A percentile compares a stretch with the other conserved stretches of the same genome.
These are phyloP conservation scores for Myrmecobius fasciatus DNA, from an alignment of 2,113 vertebrate species.

Conservation along the genomic window DNA sequence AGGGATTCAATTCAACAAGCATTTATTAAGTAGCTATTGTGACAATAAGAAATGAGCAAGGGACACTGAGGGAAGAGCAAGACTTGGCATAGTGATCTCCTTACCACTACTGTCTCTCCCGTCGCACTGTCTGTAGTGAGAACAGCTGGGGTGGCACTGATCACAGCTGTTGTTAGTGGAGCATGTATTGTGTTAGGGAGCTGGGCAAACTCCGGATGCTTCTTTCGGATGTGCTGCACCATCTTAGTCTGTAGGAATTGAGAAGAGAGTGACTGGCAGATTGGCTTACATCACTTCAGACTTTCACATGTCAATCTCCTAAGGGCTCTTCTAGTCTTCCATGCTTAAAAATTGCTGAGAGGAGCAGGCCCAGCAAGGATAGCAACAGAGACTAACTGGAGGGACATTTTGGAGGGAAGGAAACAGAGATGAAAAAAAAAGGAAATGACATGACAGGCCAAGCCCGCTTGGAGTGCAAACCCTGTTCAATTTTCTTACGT, in stretches of 20 bases:
- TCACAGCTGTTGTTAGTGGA: conserved; percentile 89
- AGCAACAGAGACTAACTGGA: not conserved
- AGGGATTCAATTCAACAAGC: not conserved
- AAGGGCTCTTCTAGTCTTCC: not conserved
- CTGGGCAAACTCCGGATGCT: conserved; percentile 95
- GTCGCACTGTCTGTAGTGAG: conserved; percentile 89
- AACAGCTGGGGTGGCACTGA: conserved; percentile 91
- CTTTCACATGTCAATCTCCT: conserved; percentile 1
- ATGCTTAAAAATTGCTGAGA: not conserved
- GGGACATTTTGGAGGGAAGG: not conserved
- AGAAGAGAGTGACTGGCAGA: not conserved
- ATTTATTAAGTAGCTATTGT: not conserved
- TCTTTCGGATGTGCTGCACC: conserved; percentile 99
- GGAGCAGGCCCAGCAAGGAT: not conserved
- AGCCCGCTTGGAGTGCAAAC: not conserved
- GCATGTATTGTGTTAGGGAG: conserved; percentile 88
- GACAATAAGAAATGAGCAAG: not conserved
- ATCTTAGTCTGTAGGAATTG: conserved; percentile 92
- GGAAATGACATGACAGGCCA: not conserved
- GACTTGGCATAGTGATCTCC: conserved; percentile 28
- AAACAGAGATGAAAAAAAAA: not conserved
- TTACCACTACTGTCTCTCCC: conserved; percentile 95
- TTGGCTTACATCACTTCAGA: not conserved
- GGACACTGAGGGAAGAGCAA: not conserved
- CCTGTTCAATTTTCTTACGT: not conserved